Evolutionary conservation across 2,797 vertebrate species (phyloP), one percentile per base, ranked within the genome.

Genomic region (Sebastes reedi): DNA sequence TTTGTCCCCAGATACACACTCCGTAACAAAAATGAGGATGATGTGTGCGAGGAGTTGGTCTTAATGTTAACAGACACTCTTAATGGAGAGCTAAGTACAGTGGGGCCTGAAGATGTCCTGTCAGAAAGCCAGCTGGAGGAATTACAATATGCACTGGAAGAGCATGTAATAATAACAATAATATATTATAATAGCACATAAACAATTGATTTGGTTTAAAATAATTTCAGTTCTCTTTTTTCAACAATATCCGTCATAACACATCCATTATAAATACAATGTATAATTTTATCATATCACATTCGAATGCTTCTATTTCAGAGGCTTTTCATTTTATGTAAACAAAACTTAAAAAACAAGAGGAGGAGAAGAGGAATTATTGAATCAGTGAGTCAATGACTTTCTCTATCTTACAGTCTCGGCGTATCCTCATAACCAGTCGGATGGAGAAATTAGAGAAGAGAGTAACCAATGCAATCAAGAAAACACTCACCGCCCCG

Each of bases 401-500:
- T 79, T 59, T 70, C 24, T 87, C 59, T 32, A 3, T 83, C 3
- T 66, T 14, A 25, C 52, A 95, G 59, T 93, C 95, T 54, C 91
- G 95, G 3, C 94, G 92, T 42, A 94, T 89, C 80, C 92, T 96
- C 3, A 95, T 94, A 83, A 93, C 68, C 30, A 95, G 84, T 82
- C 83, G 70, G 5, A 77, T 90, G 77, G 88, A 85, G 34, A 89
- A 20, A 54, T 87, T 95, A 34, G 89, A 95, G 52, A 90, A 84
- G 11, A 91, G 88, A 64, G 92, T 95, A 13, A 94, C 89, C 73
- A 77, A 83, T 39, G 95, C 95, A 39, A 95, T 96, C 16, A 93
- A 95, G 66, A 95, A 95, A 91, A 96, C 96, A 8, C 94, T 96
- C 22, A 88, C 85, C 12, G 95, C 95, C 22, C 96, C 95, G 8